phyloP scores from a whole-genome alignment of 2,888 invertebrate species.

The Scaptomyza cyrtandrae region DNA sequence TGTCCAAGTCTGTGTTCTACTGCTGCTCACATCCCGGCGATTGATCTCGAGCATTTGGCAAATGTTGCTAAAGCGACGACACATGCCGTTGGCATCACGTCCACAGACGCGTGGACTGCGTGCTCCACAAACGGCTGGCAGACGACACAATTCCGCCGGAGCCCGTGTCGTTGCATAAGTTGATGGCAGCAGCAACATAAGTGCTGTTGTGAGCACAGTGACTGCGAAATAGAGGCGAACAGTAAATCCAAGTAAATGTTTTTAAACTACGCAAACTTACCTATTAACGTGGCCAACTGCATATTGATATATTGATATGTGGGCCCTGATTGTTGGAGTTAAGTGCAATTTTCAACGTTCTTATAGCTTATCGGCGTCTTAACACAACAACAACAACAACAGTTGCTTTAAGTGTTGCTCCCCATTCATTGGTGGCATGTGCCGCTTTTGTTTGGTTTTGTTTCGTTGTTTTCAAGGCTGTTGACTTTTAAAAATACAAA shows the following conservation, averaged over 20 bases:
- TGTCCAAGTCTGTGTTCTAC: slow-evolving; percentile 4
- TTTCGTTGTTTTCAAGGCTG: neutral
- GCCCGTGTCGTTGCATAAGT: neutral
- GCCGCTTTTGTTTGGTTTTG: slow-evolving; percentile 19
- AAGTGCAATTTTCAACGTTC: neutral
- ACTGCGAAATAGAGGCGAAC: slow-evolving; percentile 23
- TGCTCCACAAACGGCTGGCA: slow-evolving; percentile 41
- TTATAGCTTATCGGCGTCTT: slow-evolving; percentile 27
- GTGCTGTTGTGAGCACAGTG: slow-evolving; percentile 5
- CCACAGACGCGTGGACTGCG: slow-evolving; percentile 61
- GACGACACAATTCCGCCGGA: slow-evolving; percentile 30
- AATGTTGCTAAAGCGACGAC: slow-evolving; percentile 57
- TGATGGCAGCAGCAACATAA: neutral
- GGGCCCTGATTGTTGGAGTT: neutral
- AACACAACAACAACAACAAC: slow-evolving; percentile 24
- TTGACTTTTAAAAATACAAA: slow-evolving; percentile 8
- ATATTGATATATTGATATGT: slow-evolving; percentile 37
- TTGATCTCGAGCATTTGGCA: slow-evolving; percentile 53
- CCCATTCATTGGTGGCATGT: slow-evolving; percentile 27
- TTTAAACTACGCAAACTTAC: slow-evolving; percentile 6
- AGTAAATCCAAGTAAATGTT: neutral
- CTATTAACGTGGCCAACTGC: slow-evolving; percentile 31
- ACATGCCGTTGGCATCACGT: slow-evolving; percentile 36
- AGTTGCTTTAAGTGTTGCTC: slow-evolving; percentile 8
- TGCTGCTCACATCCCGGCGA: neutral